Evolutionary conservation across 2,888 invertebrate species (phyloP).

Genomic region (Drosophila affinis): DNA sequence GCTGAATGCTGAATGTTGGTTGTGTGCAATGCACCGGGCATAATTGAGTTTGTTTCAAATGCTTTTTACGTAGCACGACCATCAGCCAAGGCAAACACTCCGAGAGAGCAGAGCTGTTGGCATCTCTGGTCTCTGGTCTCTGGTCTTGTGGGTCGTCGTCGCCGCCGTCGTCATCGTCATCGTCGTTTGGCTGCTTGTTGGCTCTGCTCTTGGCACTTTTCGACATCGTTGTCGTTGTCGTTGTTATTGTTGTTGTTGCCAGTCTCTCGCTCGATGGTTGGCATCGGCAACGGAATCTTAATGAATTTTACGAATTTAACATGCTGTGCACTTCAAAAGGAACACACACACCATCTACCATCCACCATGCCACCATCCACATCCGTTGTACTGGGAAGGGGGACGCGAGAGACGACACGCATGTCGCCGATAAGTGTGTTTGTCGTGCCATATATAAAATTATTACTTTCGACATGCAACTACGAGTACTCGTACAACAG

Average conservation of each 20-base stretch:
- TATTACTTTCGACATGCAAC: conserved; percentile 78
- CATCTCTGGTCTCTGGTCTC: conserved; percentile 39
- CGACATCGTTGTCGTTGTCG: conserved; percentile 42
- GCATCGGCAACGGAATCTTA: conserved; percentile 79
- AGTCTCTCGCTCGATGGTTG: conserved; percentile 49
- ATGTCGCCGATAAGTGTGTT: conserved; percentile 76
- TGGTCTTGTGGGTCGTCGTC: conserved; percentile 33
- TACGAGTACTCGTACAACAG: conserved; percentile 21
- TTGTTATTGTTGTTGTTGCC: conserved; percentile 40
- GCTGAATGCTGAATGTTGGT: conserved; percentile 17
- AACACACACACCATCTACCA: conserved; percentile 59
- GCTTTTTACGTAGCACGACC: conserved; percentile 77
- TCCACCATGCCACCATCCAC: conserved; percentile 5
- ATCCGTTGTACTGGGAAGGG: conserved; percentile 22
- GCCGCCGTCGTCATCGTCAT: not conserved
- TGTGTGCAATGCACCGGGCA: conserved; percentile 74
- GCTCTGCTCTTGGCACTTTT: conserved; percentile 52
- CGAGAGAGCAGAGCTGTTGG: conserved; percentile 41
- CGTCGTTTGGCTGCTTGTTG: conserved; percentile 38
- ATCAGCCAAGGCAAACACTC: conserved; percentile 62
- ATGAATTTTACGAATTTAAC: conserved; percentile 80
- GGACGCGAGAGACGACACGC: conserved; percentile 56
- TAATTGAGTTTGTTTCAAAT: conserved; percentile 78
- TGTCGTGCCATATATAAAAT: conserved; percentile 79
- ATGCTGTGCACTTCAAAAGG: conserved; percentile 80